phyloP scores from a whole-genome alignment of 2,113 vertebrate genomes.

The Hepsetus odoe region DNA sequence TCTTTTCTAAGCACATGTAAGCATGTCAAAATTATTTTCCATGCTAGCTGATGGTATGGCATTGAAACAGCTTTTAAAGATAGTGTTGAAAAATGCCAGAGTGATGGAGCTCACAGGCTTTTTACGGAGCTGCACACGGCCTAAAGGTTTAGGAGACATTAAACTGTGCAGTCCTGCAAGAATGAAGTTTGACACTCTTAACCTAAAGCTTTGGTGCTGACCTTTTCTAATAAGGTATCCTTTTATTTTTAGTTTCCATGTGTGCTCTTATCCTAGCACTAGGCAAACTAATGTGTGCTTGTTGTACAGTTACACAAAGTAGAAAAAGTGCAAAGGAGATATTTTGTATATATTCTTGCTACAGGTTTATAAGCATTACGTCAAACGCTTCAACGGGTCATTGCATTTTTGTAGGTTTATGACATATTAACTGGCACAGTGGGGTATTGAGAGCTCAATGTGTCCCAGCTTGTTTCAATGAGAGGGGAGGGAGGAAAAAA shows the following conservation, averaged over 20 bases:
- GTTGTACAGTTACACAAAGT: not conserved
- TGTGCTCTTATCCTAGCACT: not conserved
- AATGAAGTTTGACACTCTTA: not conserved
- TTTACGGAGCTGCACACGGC: not conserved
- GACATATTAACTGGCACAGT: conserved; percentile 27
- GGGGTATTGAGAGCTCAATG: conserved; percentile 41
- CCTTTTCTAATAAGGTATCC: not conserved
- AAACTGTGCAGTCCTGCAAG: not conserved
- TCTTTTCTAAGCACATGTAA: too few species aligned
- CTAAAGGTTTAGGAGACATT: not conserved
- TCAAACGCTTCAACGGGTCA: not conserved
- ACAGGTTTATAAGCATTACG: not conserved
- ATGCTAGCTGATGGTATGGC: too few species aligned
- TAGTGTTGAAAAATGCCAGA: too few species aligned
- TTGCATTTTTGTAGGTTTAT: conserved; percentile 21
- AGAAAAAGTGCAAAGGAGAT: not conserved
- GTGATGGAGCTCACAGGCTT: too few species aligned
- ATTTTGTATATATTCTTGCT: not conserved
- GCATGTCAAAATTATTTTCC: too few species aligned
- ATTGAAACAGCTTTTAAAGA: too few species aligned
- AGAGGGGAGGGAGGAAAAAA: conserved; percentile 83
- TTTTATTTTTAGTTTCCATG: not conserved
- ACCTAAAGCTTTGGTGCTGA: not conserved
- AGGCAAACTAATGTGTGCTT: not conserved
- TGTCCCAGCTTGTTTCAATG: conserved; percentile 49